phyloP scores from a whole-genome alignment of 2,113 vertebrate species.

The Perca fluviatilis region DNA sequence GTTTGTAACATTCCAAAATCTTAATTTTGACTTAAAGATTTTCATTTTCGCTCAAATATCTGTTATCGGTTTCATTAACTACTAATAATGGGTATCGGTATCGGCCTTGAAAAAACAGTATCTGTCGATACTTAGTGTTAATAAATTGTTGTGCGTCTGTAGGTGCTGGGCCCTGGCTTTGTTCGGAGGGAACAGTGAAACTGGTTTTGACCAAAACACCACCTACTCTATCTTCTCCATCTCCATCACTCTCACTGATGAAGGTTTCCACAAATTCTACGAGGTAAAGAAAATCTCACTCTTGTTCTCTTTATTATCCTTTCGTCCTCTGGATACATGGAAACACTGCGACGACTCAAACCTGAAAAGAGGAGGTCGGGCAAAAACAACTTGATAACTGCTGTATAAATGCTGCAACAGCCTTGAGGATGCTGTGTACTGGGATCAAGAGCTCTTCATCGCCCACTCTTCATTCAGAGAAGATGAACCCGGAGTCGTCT shows the following conservation, averaged over 20 bases:
- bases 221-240: slow-evolving; percentile 98
- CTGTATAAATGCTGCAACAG: background rate
- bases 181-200: slow-evolving; percentile 96
- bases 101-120: too few species aligned
- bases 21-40: too few species aligned
- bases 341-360: background rate
- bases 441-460: slow-evolving; percentile 16
- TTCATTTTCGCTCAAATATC: too few species aligned
- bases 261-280: slow-evolving; percentile 95
- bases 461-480: slow-evolving; percentile 8
- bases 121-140: too few species aligned
- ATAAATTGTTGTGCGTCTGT: slow-evolving; percentile 15
- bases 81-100: too few species aligned
- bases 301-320: background rate
- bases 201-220: slow-evolving; percentile 96
- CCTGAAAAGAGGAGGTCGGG: background rate
- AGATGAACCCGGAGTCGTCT: background rate
- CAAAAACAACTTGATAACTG: slow-evolving; percentile 6
- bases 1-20: too few species aligned
- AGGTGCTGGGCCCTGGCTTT: slow-evolving; percentile 96
- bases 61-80: too few species aligned
- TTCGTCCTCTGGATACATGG: background rate
- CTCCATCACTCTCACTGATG: slow-evolving; percentile 94
- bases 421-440: slow-evolving; percentile 39
- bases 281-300: slow-evolving; percentile 83